Evolutionary conservation across 2,113 vertebrate species (phyloP).

Genomic region (Stigmatopora argus): DNA sequence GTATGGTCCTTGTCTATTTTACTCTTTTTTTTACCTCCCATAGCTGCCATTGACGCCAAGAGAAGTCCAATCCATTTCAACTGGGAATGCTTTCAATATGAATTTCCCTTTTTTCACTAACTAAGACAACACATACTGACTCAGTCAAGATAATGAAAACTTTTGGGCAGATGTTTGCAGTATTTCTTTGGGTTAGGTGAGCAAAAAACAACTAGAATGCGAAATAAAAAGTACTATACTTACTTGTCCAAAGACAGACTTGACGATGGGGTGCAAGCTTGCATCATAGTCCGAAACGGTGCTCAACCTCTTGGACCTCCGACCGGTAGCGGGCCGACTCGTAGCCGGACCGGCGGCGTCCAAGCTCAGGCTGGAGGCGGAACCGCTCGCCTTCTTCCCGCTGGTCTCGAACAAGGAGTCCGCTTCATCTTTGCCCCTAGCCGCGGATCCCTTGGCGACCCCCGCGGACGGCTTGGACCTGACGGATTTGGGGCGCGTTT

Average conservation of each 20-base stretch:
- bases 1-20: no score
- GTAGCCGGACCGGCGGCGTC: slow-evolving; percentile 56
- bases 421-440: slow-evolving; percentile 34
- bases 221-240: slow-evolving; percentile 6
- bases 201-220: not conserved
- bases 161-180: no score
- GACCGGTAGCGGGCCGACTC: slow-evolving; percentile 36
- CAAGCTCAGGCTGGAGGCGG: slow-evolving; percentile 55
- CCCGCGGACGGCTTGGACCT: slow-evolving; percentile 46
- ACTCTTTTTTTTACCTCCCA: no score
- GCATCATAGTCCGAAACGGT: slow-evolving; percentile 60
- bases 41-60: no score
- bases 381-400: slow-evolving; percentile 45
- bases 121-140: no score
- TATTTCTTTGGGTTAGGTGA: not conserved
- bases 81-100: no score
- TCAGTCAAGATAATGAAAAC: no score
- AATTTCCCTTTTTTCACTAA: no score
- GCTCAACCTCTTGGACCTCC: slow-evolving; percentile 60
- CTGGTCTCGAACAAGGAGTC: slow-evolving; percentile 63
- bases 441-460: slow-evolving; percentile 41
- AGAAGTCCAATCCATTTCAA: no score
- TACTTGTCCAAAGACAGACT: slow-evolving; percentile 74
- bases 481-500: slow-evolving; percentile 49
- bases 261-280: slow-evolving; percentile 68